phyloP scores from a whole-genome alignment of 2,113 vertebrate genomes.

The Kryptolebias marmoratus region DNA sequence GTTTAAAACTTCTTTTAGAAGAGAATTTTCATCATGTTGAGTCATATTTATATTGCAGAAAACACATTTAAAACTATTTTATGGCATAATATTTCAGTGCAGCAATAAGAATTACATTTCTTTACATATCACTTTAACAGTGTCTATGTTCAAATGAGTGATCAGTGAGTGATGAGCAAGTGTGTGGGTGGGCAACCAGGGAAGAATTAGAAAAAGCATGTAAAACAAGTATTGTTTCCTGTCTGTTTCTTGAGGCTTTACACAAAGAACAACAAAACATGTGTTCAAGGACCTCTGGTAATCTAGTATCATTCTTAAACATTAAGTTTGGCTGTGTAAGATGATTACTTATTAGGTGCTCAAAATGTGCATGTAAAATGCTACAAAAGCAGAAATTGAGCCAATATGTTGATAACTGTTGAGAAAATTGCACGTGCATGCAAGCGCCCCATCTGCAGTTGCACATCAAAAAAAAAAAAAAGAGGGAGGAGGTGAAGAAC shows the following conservation, averaged over 20 bases:
- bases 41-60: background rate
- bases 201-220: constrained; percentile 61
- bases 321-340: background rate
- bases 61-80: background rate
- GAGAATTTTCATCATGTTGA: too few relatives aligned
- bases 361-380: background rate
- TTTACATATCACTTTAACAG: constrained; percentile 15
- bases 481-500: constrained; percentile 10
- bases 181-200: constrained; percentile 7
- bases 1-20: too few relatives aligned
- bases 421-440: background rate
- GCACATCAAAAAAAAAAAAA: constrained; percentile 5
- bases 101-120: background rate
- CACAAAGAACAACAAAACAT: constrained; percentile 21
- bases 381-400: background rate
- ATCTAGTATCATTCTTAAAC: background rate
- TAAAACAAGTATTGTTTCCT: constrained; percentile 66
- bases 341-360: background rate
- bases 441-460: constrained; percentile 17
- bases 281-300: constrained; percentile 47
- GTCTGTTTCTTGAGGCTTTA: constrained; percentile 16
- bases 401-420: constrained; percentile 6
- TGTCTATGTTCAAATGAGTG: constrained; percentile 12
- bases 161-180: constrained; percentile 43
- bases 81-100: background rate